Evolutionary conservation across 2,113 vertebrate species (phyloP), one percentile per base, ranked within the genome.

Genomic region (Pygoscelis adeliae): DNA sequence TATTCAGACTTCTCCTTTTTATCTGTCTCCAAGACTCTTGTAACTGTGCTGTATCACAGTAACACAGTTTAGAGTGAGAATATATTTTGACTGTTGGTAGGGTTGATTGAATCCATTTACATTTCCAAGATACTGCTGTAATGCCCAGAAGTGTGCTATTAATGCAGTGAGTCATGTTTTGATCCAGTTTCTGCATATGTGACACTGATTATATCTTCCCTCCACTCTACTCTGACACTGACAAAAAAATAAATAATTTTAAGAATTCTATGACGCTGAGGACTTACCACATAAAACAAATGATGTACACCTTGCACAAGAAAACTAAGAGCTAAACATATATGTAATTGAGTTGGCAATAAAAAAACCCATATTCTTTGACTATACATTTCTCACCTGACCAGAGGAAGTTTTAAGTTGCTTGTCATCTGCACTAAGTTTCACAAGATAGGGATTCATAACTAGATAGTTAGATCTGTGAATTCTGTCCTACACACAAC

Each of bases 161-260:
- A 87, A 85, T 61, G 29, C 5, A 2, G 30, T 76, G 82, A 97
- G 44, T 91, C 70, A 73, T 58, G 23, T 92, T 96, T 96, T 93
- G 78, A 88, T 91, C 27, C 55, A 49, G 27, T 85, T 93, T 83
- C 19, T 47, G 46, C 15, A 42, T 65, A 76, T 62, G 62, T 85
- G 53, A 87, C 49, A 89, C 29, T 77, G 72, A 78, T 74, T 5
- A 0, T 77, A 74, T 34, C 56, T 71, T 93, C 21, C 15, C 30
- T 62, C 42, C 36, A 15, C 42, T 83, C 13, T 49, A 38, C 25
- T 76, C 27, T 47, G 63, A 49, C 40, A 74, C 4, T 46, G 74
- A 81, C 23, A 29, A 79, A 63, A 69, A n/a, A 87, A 4, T 4
- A 69, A 17, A 62, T 26, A 21, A 14, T 22, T 19, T 44, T 8